A percentile compares a stretch with the other conserved stretches of the same genome.
Conservation (phyloP, 2,888 invertebrate species). For the Heliconius aoede region DNA sequence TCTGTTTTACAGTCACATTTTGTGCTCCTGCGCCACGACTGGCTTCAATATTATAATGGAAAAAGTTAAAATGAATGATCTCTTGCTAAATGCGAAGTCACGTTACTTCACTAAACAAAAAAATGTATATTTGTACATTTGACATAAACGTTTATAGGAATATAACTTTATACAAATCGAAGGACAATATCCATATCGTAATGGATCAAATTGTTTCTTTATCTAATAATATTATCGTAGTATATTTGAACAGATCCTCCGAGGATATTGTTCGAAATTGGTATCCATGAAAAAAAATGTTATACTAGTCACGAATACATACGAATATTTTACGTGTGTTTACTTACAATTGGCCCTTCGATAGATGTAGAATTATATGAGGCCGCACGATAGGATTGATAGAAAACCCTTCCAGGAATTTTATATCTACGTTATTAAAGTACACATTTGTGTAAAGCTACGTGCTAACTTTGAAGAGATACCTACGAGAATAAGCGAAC, state of each 20-base stretch:
- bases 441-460: conserved; percentile 78
- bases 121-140: neutral
- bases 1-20: no score
- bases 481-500: conserved; percentile 73
- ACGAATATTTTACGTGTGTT: conserved; percentile 52
- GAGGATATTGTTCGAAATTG: conserved; percentile 47
- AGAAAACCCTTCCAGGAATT: conserved; percentile 55
- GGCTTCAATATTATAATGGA: no score
- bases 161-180: conserved; percentile 10
- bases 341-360: conserved; percentile 49
- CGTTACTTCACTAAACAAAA: neutral
- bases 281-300: conserved; percentile 49
- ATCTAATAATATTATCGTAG: conserved; percentile 43
- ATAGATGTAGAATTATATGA: conserved; percentile 43
- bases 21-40: no score
- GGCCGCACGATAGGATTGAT: conserved; percentile 24
- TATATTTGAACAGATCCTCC: conserved; percentile 46
- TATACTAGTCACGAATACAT: conserved; percentile 49
- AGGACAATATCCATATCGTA: conserved; percentile 28
- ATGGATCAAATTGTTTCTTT: conserved; percentile 41
- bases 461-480: conserved; percentile 76
- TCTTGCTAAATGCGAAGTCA: neutral
- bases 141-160: neutral
- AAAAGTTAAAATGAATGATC: no score
- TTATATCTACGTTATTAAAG: conserved; percentile 62